Conservation (phyloP, 1,140 invertebrate species). For the Papilio dardanus region DNA sequence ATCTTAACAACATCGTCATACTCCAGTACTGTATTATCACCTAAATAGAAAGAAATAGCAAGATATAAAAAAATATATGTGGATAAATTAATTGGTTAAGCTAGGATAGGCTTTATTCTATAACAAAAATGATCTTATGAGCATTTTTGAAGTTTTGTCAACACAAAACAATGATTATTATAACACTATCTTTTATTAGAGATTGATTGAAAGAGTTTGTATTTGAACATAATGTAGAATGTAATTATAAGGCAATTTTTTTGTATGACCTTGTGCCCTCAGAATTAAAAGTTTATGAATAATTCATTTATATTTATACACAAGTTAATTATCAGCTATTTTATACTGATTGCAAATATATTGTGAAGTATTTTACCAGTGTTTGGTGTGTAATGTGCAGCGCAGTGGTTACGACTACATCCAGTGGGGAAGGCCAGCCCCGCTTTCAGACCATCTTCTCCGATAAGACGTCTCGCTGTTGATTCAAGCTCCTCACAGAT, state of each 20-base stretch:
- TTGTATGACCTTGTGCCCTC: too few relatives aligned
- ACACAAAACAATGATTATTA: neutral
- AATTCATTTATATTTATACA: neutral
- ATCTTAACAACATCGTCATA: slow-evolving; percentile 99
- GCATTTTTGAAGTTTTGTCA: neutral
- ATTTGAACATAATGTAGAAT: neutral
- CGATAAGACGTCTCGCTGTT: slow-evolving; percentile 95
- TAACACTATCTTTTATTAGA: slow-evolving; percentile 1
- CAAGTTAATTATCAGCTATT: neutral
- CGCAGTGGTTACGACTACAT: slow-evolving; percentile 99
- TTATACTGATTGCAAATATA: neutral
- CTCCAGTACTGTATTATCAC: slow-evolving; percentile 96
- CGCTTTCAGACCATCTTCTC: slow-evolving; percentile 97
- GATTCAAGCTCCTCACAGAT: slow-evolving; percentile 99
- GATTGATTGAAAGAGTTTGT: neutral
- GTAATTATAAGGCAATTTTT: neutral
- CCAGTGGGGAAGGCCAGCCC: slow-evolving; percentile 99
- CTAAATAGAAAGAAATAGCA: slow-evolving; percentile 48
- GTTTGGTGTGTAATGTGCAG: slow-evolving; percentile 99
- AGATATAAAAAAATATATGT: too few relatives aligned
- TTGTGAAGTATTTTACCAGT: slow-evolving; percentile 83
- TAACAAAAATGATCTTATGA: neutral
- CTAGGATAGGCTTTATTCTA: too few relatives aligned
- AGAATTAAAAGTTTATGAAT: neutral
- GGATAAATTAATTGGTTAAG: too few relatives aligned